A percentile compares a stretch with the other conserved stretches of the same genome.
These are phyloP conservation scores for Spilosoma lubricipeda DNA, from an alignment of 2,888 invertebrate species.

Conservation along the genomic window DNA sequence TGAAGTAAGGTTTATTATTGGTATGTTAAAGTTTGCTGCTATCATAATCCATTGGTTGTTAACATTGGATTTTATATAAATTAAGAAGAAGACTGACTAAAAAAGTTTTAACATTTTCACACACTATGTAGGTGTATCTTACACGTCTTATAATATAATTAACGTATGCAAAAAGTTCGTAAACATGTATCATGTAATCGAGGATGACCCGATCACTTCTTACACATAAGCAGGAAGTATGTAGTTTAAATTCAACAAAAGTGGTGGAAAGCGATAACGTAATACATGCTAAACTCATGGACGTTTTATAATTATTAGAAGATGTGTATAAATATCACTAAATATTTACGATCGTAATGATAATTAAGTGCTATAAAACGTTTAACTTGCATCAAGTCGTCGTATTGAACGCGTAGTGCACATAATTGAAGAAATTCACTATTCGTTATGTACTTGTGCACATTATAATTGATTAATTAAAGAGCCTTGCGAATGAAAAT, in stretches of 20 bases:
- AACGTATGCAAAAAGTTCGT: not conserved
- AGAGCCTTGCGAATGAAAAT: constrained; percentile 49
- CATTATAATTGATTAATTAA: constrained; percentile 47
- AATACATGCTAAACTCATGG: constrained; percentile 24
- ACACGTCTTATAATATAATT: not conserved
- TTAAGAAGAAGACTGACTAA: not conserved
- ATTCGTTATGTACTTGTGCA: constrained; percentile 29
- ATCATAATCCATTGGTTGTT: not conserved
- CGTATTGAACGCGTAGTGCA: constrained; percentile 24
- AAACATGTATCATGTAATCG: not conserved
- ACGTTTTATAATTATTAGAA: constrained; percentile 33
- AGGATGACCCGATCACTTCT: constrained; percentile 2
- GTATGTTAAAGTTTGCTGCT: not conserved
- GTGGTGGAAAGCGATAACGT: constrained; percentile 45
- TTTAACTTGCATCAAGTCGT: constrained; percentile 29
- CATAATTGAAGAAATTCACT: constrained; percentile 32
- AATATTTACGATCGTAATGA: constrained; percentile 22
- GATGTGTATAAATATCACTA: constrained; percentile 30
- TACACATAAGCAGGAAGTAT: constrained; percentile 3
- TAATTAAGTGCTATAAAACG: constrained; percentile 37
- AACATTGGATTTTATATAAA: not conserved
- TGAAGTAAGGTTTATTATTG: not conserved
- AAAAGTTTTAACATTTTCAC: not conserved
- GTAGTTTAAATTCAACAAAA: constrained; percentile 30
- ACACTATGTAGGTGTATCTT: not conserved